A percentile compares a stretch with the other conserved stretches of the same genome.
These are phyloP conservation scores for Meda fulgida DNA, from an alignment of 2,797 vertebrate genomes.

Conservation along the genomic window DNA sequence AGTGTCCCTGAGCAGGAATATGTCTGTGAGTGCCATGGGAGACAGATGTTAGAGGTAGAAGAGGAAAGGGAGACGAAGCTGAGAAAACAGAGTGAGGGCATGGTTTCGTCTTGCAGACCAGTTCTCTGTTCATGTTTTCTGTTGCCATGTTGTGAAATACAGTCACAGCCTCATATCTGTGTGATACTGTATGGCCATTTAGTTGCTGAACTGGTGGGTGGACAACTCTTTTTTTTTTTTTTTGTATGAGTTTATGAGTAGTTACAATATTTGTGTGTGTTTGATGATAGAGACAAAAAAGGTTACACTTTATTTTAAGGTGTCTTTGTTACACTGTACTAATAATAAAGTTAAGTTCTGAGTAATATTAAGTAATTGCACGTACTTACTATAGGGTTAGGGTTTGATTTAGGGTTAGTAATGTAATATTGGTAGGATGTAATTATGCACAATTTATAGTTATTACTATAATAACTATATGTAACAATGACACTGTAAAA, in stretches of 20 bases:
- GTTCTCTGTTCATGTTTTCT: slow-evolving; percentile 18
- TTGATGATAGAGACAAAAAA: background rate
- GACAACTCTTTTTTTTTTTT: background rate
- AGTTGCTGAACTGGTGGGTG: slow-evolving; percentile 12
- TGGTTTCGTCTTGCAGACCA: slow-evolving; percentile 2
- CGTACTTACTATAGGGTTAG: too few species aligned
- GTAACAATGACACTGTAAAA: too few species aligned
- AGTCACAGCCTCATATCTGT: background rate
- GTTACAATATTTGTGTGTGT: background rate
- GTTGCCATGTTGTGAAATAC: background rate
- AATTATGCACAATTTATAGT: too few species aligned
- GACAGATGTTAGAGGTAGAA: slow-evolving; percentile 48
- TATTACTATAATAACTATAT: too few species aligned
- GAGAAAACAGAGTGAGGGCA: slow-evolving; percentile 8
- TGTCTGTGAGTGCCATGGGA: slow-evolving; percentile 39
- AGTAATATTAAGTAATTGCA: too few species aligned
- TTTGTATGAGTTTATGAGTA: background rate
- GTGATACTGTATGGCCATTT: background rate
- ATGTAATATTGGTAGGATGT: too few species aligned
- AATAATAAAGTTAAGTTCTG: too few species aligned
- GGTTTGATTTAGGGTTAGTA: too few species aligned
- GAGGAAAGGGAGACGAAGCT: slow-evolving; percentile 28
- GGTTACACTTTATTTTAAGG: too few species aligned
- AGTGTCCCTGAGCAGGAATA: slow-evolving; percentile 45
- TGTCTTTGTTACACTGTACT: too few species aligned